Evolutionary conservation across 2,113 vertebrate genomes (phyloP).

Genomic region (Eublepharis macularius): DNA sequence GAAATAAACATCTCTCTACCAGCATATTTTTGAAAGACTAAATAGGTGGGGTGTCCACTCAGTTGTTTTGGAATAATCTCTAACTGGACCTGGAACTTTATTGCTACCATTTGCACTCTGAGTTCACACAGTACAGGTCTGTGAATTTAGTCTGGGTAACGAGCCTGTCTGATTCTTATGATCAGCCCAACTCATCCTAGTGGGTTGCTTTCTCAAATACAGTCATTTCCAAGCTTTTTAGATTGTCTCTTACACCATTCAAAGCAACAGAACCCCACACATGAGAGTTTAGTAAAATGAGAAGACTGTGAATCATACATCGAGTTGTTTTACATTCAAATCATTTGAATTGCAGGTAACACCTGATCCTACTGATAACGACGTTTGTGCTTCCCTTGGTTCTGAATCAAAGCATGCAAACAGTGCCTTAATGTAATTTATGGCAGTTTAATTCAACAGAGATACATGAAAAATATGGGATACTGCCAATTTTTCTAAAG

Average conservation of each 20-base stretch:
- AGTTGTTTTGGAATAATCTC: neutral
- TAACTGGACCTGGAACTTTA: slow-evolving; percentile 8
- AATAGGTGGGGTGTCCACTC: neutral
- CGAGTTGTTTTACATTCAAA: slow-evolving; percentile 42
- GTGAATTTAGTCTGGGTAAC: slow-evolving; percentile 38
- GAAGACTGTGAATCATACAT: slow-evolving; percentile 7
- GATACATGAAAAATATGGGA: neutral
- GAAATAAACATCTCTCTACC: neutral
- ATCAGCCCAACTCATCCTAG: slow-evolving; percentile 21
- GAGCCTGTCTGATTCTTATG: slow-evolving; percentile 28
- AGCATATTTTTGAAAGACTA: neutral
- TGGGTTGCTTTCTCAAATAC: slow-evolving; percentile 34
- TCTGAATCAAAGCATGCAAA: slow-evolving; percentile 43
- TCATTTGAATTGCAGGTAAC: slow-evolving; percentile 41
- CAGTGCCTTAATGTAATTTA: slow-evolving; percentile 12
- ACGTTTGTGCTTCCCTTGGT: slow-evolving; percentile 47
- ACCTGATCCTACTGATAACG: slow-evolving; percentile 23
- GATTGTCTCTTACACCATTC: slow-evolving; percentile 27
- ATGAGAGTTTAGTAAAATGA: slow-evolving; percentile 34
- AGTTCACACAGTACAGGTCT: neutral
- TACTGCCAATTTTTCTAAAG: slow-evolving; percentile 2
- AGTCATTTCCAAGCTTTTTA: slow-evolving; percentile 46
- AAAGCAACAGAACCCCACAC: neutral
- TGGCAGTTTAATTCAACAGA: slow-evolving; percentile 37
- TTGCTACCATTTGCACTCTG: neutral